phyloP scores from a whole-genome alignment of 2,888 invertebrate species.

The Andrena camellia region DNA sequence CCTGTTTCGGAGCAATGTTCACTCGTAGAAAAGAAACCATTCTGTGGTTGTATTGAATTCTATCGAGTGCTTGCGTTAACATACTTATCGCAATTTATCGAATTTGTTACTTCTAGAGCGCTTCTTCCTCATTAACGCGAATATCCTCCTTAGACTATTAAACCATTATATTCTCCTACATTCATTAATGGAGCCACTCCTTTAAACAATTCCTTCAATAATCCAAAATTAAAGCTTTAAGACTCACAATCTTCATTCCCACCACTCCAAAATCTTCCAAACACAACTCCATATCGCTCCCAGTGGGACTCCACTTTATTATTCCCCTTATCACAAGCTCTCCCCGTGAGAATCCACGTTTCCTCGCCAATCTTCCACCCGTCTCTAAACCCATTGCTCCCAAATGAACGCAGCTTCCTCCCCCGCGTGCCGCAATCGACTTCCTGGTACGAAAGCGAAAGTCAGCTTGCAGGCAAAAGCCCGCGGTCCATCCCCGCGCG shows the following conservation, averaged over 20 bases:
- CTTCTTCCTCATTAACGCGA: neutral
- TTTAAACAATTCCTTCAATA: too few species aligned
- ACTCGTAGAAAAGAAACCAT: too few species aligned
- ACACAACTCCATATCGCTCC: too few species aligned
- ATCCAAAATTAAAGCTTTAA: too few species aligned
- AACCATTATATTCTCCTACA: too few species aligned
- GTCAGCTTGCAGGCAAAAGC: neutral
- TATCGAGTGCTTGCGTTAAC: neutral
- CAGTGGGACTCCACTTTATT: too few species aligned
- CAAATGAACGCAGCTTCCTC: neutral
- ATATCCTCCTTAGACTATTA: too few species aligned
- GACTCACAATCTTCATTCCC: too few species aligned
- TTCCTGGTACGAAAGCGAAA: slow-evolving; percentile 18
- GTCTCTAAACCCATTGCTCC: neutral
- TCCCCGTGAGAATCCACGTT: neutral
- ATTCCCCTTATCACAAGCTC: neutral
- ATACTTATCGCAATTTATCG: neutral
- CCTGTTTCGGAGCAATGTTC: too few species aligned
- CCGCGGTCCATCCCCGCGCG: neutral
- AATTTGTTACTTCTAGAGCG: slow-evolving; percentile 17
- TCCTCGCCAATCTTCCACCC: neutral
- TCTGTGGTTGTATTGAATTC: too few species aligned
- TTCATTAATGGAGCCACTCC: too few species aligned
- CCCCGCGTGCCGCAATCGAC: neutral
- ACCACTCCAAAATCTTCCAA: too few species aligned